Base-by-base conservation (phyloP, 2,888 invertebrate species). In the Gonocerus acuteangulatus region DNA sequence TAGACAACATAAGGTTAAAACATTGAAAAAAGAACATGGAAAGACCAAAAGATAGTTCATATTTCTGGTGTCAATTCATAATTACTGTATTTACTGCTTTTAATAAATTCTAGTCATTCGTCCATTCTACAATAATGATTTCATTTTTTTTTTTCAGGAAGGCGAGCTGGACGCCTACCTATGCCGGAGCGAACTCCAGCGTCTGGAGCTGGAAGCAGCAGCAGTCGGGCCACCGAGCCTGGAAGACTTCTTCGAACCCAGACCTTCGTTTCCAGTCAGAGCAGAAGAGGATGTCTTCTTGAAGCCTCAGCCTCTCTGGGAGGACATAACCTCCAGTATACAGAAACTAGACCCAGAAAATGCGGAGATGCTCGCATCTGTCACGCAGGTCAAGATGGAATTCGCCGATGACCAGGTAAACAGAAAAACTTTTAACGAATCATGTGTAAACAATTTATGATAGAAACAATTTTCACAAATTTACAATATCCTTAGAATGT, bases 331-430 rank as follows among this genome's bases (percentile, higher is more conserved):
- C 67, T 88, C 89, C 74, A 89, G 89, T 72, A 89, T 91, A 75
- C 85, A 89, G 73, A 91, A 90, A 75, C 85, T 91, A 72, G 91
- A 92, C 74, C 89, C 90, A 23, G 90, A 90, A 74, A 91, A 91
- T 73, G 89, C 90, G 58, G 87, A 89, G 71, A 89, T 90, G 87
- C 77, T 90, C 52, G 66, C 62, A 2, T 66, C 66, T 2, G 66
- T 65, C 60, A 67, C 82, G 2, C 87, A 87, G 73, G 86, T 89
- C 69, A 89, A 89, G 75, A 79, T 89, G 74, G 89, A 89, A 75
- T 82, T 86, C 61, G 84, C 86, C 68, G 84, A 84, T 68, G 82
- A 82, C 90, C 92, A 63, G 90, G 91, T 74, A 90, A 90, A 63
- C 6, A 32, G 11, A 32, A 9, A 32, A n/a, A n/a, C n/a, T n/a